Evolutionary conservation across 2,113 vertebrate species (phyloP).

Genomic region (Indri indri): DNA sequence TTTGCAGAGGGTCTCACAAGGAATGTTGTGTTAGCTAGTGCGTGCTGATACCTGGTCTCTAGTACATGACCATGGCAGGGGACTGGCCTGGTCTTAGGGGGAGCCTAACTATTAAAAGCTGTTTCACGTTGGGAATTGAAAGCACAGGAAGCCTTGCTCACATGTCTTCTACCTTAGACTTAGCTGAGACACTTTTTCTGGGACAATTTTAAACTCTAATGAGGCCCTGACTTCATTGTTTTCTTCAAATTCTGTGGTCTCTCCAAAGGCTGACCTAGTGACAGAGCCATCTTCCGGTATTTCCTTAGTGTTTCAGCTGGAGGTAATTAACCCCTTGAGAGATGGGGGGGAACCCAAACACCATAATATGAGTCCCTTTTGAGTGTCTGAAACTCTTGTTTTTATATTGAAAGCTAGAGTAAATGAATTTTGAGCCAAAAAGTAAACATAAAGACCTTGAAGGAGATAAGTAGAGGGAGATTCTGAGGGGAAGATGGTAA

Average conservation of each 20-base stretch:
- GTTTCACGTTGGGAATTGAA: background rate
- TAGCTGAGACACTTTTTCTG: conserved; percentile 2
- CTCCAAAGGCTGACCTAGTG: background rate
- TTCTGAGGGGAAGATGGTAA: background rate
- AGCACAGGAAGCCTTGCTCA: background rate
- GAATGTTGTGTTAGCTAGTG: background rate
- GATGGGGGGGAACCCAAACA: background rate
- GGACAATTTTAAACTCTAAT: background rate
- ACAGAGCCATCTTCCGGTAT: background rate
- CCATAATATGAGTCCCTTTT: background rate
- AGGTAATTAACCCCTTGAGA: background rate
- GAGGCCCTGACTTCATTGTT: conserved; percentile 1
- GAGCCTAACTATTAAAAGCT: background rate
- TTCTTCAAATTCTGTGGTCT: background rate
- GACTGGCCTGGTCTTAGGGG: background rate
- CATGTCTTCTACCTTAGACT: background rate
- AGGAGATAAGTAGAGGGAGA: background rate
- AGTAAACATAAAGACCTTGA: background rate
- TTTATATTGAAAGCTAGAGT: conserved; percentile 5
- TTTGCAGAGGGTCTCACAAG: background rate
- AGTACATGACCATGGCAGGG: accelerated
- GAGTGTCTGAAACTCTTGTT: background rate
- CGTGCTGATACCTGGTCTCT: accelerated
- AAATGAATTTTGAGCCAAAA: conserved; percentile 1
- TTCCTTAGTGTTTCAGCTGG: background rate